Evolutionary conservation across 1,140 invertebrate species (phyloP).

Genomic region (Schlechtendalia chinensis): DNA sequence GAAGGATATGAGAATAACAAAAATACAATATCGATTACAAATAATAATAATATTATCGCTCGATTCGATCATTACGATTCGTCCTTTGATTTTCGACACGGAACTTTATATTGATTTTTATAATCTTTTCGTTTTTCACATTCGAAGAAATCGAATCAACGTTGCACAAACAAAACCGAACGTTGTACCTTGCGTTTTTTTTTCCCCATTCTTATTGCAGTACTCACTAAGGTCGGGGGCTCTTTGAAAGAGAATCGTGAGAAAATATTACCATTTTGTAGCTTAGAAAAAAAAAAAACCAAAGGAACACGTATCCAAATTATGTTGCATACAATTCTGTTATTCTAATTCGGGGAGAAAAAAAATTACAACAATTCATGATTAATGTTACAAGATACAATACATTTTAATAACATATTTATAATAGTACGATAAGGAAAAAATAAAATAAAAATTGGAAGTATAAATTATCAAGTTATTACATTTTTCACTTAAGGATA

Average conservation of each 20-base stretch:
- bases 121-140: not conserved
- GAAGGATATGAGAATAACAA: too few relatives aligned
- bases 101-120: not conserved
- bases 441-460: too few relatives aligned
- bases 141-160: not conserved
- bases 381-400: not conserved
- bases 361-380: not conserved
- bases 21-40: not conserved
- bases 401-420: conserved; percentile 20
- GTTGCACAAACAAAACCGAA: not conserved
- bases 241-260: not conserved
- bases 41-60: conserved; percentile 5
- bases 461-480: conserved; percentile 15
- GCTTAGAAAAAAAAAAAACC: too few relatives aligned
- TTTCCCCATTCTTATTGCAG: not conserved
- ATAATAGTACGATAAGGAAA: not conserved
- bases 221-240: not conserved
- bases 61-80: not conserved
- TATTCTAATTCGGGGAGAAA: not conserved
- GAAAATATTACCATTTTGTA: too few relatives aligned
- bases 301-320: not conserved
- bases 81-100: not conserved
- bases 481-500: not conserved
- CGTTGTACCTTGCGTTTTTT: not conserved
- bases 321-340: not conserved